Conservation (phyloP, 2,113 vertebrate genomes). For the Tyto alba region DNA sequence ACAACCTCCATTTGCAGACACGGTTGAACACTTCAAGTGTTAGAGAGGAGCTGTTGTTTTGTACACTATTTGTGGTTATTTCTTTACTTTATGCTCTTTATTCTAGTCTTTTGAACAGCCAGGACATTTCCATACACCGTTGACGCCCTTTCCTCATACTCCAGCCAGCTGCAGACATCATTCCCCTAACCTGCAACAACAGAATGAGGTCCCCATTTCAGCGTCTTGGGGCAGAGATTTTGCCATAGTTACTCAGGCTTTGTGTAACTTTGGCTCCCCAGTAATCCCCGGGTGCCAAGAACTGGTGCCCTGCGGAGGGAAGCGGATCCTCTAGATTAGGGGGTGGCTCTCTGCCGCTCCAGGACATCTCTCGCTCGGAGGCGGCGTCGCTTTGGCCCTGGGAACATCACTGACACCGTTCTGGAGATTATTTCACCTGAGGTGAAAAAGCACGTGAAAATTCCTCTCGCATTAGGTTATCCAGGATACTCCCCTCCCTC, state of each 20-base stretch:
- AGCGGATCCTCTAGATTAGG: rapidly evolving
- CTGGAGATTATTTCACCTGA: neutral
- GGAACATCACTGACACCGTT: neutral
- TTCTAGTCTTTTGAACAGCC: neutral
- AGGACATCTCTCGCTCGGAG: rapidly evolving
- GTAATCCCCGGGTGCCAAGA: neutral
- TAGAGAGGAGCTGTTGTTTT: neutral
- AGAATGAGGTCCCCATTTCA: neutral
- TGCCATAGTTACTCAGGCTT: rapidly evolving
- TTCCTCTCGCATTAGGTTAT: neutral
- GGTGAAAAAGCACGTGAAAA: neutral
- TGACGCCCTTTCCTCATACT: neutral
- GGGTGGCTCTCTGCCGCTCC: rapidly evolving
- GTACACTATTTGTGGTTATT: neutral
- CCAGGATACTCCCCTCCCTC: neutral
- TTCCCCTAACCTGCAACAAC: rapidly evolving
- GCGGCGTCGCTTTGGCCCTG: rapidly evolving
- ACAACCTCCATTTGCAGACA: too few species aligned
- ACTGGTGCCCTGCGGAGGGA: rapidly evolving
- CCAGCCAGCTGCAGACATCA: rapidly evolving
- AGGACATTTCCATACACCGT: rapidly evolving
- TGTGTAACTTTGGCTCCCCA: neutral
- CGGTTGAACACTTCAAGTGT: rapidly evolving
- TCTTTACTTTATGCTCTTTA: neutral
- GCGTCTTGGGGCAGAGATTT: neutral